Conservation (phyloP, 1,140 invertebrate genomes). For the Drosophila setifemur region DNA sequence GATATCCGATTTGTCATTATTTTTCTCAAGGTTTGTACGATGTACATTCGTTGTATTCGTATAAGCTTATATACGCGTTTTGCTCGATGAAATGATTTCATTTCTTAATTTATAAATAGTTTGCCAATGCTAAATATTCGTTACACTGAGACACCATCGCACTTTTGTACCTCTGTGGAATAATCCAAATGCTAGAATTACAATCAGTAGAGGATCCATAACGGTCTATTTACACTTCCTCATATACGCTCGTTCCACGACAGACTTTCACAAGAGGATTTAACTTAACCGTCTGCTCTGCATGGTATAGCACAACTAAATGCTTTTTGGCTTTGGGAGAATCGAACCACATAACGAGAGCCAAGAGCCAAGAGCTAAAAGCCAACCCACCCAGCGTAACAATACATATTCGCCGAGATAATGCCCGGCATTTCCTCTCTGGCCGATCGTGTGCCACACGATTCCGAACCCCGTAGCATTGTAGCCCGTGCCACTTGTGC, state of each 20-base stretch:
- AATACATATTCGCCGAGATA: constrained; percentile 22
- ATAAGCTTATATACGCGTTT: constrained; percentile 29
- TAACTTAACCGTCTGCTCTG: constrained; percentile 41
- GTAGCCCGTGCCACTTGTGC: constrained; percentile 64
- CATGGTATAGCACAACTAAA: constrained; percentile 68
- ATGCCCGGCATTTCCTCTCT: constrained; percentile 54
- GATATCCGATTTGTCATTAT: constrained; percentile 50
- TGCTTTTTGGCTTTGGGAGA: constrained; percentile 31
- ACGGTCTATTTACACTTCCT: constrained; percentile 40
- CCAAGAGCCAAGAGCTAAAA: constrained; percentile 29
- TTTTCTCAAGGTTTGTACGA: constrained; percentile 39
- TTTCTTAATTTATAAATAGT: constrained; percentile 71
- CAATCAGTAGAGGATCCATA: constrained; percentile 44
- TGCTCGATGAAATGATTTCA: constrained; percentile 63
- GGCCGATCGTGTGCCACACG: constrained; percentile 36
- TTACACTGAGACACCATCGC: background rate
- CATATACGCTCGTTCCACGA: constrained; percentile 18
- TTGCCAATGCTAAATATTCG: constrained; percentile 13
- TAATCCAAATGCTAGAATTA: constrained; percentile 31
- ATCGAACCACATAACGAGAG: constrained; percentile 23
- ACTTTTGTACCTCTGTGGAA: constrained; percentile 30
- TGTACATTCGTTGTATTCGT: constrained; percentile 25
- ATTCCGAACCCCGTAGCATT: constrained; percentile 22
- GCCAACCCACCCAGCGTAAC: constrained; percentile 54
- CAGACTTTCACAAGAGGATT: constrained; percentile 47